Evolutionary conservation across 2,113 vertebrate species (phyloP), one percentile per base, ranked within the genome.

Genomic region (Tursiops truncatus): DNA sequence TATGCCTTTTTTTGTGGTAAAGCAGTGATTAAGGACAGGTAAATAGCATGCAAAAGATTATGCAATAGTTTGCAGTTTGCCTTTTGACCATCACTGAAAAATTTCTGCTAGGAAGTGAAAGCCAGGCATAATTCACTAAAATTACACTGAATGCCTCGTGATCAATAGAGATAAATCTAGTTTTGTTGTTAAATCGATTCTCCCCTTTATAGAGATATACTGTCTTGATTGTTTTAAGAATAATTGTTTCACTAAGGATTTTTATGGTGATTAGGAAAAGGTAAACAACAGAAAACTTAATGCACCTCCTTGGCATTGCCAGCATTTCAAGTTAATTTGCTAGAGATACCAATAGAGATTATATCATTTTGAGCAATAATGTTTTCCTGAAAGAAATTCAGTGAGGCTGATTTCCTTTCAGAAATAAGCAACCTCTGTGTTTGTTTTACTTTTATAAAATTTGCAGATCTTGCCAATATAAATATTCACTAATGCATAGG

Each of bases 171-270:
- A 99, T 99, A 99, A 99, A 99, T 99, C 99, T 99, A 98, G 95
- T 99, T 99, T 99, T 99, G 99, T 99, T 99, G 98, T 98, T 98
- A 98, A 99, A 99, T 99, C 98, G 98, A 99, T 99, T 98, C 98
- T 98, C 96, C 98, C 98, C 97, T 98, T 98, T 98, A 98, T 98
- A 98, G 98, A 98, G 98, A 99, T 98, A 98, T 97, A 98, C 98
- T 98, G 98, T 98, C 98, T 98, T 98, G 99, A 99, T 99, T 99
- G 99, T 99, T 99, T 99, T 98, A 98, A 98, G 98, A 98, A 98
- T 99, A 98, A 99, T 98, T 99, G 98, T 97, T 99, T 99, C 98
- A 97, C 96, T 93, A 90, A 98, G 97, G 98, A 98, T 98, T 98
- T 99, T 98, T 98, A 98, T 98, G 97, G 98, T 98, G 98, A 99